These are phyloP conservation scores for Dioctria linearis DNA, from an alignment of 2,888 invertebrate genomes.

Conservation along the genomic window DNA sequence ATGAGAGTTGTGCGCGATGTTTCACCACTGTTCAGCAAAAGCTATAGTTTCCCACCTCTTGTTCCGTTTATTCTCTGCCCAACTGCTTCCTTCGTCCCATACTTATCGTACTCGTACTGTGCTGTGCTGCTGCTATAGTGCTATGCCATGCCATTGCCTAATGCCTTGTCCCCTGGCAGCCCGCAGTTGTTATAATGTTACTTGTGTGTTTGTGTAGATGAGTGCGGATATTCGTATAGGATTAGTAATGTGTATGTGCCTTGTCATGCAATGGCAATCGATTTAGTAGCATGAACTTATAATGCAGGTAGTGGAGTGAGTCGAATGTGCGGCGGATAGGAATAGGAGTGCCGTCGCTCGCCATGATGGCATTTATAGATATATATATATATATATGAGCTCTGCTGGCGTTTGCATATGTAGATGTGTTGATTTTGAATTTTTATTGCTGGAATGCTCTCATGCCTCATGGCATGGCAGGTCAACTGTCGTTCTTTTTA, in stretches of 20 bases:
- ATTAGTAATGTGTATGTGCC: constrained; percentile 41
- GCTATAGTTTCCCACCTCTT: constrained; percentile 13
- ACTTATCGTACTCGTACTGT: not conserved
- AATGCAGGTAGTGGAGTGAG: constrained; percentile 11
- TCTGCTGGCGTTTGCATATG: not conserved
- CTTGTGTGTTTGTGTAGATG: not conserved
- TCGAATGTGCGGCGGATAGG: not conserved
- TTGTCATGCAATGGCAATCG: constrained; percentile 51
- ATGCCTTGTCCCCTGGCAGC: constrained; percentile 9
- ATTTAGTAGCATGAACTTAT: constrained; percentile 50
- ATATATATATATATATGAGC: not conserved
- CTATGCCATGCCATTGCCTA: constrained; percentile 16
- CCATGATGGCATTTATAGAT: not conserved
- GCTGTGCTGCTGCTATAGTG: not conserved
- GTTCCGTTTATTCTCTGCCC: not conserved
- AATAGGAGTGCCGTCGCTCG: constrained; percentile 27
- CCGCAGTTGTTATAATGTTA: not conserved
- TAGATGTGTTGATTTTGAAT: constrained; percentile 26
- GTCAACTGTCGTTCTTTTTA: constrained; percentile 41
- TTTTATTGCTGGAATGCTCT: constrained; percentile 41
- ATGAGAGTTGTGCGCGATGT: too few relatives aligned
- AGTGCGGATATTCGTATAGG: not conserved
- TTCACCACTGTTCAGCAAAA: not conserved
- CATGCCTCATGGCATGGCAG: not conserved
- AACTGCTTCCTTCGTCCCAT: not conserved